Conservation (phyloP, 2,888 invertebrate species). For the Athripsodes cinereus region DNA sequence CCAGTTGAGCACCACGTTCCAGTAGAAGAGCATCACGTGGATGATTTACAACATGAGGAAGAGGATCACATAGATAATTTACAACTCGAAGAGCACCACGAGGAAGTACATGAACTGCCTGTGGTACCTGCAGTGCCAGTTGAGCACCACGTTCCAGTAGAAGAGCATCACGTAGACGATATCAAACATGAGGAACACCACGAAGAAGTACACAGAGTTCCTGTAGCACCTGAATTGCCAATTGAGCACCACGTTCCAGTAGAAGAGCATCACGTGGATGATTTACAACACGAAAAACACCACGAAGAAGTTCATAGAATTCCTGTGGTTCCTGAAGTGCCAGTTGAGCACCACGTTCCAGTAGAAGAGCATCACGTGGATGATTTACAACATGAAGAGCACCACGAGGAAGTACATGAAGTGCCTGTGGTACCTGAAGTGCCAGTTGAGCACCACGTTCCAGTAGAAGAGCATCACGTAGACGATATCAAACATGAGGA, state of each 20-base stretch:
- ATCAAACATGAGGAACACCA: not conserved
- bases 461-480: not conserved
- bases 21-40: not conserved
- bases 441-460: not conserved
- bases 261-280: not conserved
- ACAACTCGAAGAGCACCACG: not conserved
- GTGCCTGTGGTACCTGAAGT: not conserved
- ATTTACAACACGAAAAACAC: not conserved
- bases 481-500: not conserved
- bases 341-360: not conserved
- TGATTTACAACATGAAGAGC: not conserved
- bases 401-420: not conserved
- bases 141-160: not conserved
- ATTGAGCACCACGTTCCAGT: not conserved
- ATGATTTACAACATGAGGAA: not conserved
- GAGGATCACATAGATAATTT: not conserved
- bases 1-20: not conserved
- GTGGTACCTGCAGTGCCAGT: not conserved
- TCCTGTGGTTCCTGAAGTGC: not conserved
- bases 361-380: not conserved
- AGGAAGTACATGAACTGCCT: not conserved
- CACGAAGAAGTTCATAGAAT: not conserved
- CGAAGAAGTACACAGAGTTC: not conserved
- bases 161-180: not conserved
- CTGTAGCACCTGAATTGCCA: no score